A percentile compares a stretch with the other conserved stretches of the same genome.
These are phyloP conservation scores for Geophilus truncorum DNA, from an alignment of 2,888 invertebrate genomes.

Conservation along the genomic window DNA sequence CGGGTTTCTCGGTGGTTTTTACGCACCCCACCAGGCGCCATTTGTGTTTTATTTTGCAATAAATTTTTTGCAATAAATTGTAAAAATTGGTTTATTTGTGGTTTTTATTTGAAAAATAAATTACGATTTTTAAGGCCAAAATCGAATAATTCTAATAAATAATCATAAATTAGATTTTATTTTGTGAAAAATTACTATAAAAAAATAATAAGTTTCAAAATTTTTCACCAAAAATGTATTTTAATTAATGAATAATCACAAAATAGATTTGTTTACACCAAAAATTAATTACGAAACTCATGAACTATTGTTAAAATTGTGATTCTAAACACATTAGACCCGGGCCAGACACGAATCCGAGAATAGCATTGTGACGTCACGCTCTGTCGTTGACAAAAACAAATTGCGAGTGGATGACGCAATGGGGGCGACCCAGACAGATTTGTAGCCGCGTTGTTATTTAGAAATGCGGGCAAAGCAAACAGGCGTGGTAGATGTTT, in stretches of 20 bases:
- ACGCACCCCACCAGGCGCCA: background rate
- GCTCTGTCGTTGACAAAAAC: background rate
- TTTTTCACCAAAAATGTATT: too few species aligned
- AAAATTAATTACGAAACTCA: too few species aligned
- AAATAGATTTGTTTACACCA: too few species aligned
- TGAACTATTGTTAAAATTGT: too few species aligned
- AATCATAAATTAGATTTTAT: too few species aligned
- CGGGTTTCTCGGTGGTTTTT: background rate
- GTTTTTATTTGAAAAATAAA: background rate
- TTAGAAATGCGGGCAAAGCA: slow-evolving; percentile 4
- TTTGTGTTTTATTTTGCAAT: too few species aligned
- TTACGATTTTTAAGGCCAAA: too few species aligned
- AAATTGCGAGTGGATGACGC: background rate
- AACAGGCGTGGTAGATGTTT: slow-evolving; percentile 22
- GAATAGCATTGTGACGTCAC: background rate
- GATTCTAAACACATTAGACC: background rate
- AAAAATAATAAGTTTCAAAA: too few species aligned
- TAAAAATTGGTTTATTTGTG: background rate
- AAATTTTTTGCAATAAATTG: too few species aligned
- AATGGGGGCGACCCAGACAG: background rate
- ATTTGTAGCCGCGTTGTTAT: background rate
- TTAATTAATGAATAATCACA: too few species aligned
- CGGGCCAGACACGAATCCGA: background rate
- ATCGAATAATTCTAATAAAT: too few species aligned
- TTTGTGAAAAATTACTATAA: too few species aligned